Conservation (phyloP, 2,797 vertebrate species). For the Ara ararauna region DNA sequence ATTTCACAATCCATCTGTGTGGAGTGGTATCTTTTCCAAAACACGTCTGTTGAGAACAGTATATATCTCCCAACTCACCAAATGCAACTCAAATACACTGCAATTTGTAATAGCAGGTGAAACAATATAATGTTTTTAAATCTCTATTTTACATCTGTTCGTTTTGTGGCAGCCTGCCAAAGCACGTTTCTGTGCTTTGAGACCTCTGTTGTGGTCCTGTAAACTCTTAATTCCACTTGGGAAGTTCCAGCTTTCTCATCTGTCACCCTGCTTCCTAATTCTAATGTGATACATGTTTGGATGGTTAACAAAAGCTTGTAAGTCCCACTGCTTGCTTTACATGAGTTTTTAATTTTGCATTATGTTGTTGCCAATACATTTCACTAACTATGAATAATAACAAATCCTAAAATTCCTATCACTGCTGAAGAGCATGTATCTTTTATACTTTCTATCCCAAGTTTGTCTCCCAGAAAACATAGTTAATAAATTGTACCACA, state of each 20-base stretch:
- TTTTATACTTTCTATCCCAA: background rate
- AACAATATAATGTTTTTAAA: background rate
- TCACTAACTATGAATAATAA: background rate
- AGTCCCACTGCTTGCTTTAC: background rate
- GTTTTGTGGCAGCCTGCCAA: background rate
- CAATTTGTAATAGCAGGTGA: background rate
- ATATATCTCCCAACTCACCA: background rate
- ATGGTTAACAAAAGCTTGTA: background rate
- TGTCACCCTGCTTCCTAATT: background rate
- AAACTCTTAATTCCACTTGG: background rate
- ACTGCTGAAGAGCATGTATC: background rate
- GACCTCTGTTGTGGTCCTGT: background rate
- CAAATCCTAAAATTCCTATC: background rate
- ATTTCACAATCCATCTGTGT: background rate
- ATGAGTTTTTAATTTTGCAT: conserved; percentile 4
- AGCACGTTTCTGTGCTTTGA: background rate
- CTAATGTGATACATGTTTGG: conserved; percentile 7
- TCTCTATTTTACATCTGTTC: background rate
- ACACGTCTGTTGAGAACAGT: background rate
- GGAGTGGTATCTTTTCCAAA: background rate
- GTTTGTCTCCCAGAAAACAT: background rate
- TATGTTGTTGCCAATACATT: background rate
- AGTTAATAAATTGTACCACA: background rate
- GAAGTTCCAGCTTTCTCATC: background rate
- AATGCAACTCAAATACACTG: background rate